phyloP scores from a whole-genome alignment of 2,888 invertebrate species.

The Apotomis betuletana region DNA sequence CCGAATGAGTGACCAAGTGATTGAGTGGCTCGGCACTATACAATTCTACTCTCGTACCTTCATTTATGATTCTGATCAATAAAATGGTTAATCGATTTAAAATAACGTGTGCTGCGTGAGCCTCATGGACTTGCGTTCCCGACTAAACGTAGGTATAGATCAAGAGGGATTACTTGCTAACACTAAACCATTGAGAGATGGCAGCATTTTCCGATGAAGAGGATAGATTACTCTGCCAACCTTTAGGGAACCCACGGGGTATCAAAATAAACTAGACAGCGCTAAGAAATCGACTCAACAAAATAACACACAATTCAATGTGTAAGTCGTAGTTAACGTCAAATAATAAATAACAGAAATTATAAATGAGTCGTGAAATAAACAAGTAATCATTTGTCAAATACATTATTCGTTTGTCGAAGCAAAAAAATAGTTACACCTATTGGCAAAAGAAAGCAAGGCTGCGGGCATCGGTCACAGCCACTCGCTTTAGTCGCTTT shows the following conservation, averaged over 20 bases:
- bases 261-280: background rate
- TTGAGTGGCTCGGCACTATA: background rate
- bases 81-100: no score
- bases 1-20: background rate
- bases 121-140: no score
- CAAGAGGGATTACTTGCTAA: no score
- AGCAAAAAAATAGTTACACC: slow-evolving; percentile 17
- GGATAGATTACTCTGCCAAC: background rate
- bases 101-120: no score
- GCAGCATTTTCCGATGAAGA: background rate
- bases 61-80: no score
- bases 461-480: slow-evolving; percentile 8
- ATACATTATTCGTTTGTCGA: slow-evolving; percentile 1
- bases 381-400: slow-evolving; percentile 4
- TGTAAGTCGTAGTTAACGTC: background rate
- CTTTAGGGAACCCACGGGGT: background rate
- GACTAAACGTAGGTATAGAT: no score
- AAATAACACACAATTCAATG: no score
- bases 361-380: slow-evolving; percentile 8
- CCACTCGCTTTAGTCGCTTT: slow-evolving; percentile 5
- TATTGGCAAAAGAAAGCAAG: slow-evolving; percentile 24
- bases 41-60: no score
- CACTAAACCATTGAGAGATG: background rate
- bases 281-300: background rate
- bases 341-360: background rate